Evolutionary conservation across 1,140 invertebrate genomes (phyloP).

Genomic region (Pemphigus obesinymphae): DNA sequence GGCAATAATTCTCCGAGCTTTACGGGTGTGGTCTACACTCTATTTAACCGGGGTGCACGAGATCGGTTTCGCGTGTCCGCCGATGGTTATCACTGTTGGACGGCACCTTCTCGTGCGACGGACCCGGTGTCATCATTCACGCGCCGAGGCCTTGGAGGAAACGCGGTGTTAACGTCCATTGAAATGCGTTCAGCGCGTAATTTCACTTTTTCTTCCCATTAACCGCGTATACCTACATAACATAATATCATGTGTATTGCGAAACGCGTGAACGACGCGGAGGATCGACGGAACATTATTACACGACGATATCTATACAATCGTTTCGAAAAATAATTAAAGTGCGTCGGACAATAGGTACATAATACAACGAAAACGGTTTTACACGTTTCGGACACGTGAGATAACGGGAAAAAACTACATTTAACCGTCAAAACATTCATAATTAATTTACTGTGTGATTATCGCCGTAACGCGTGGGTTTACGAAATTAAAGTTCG

Average conservation of each 20-base stretch:
- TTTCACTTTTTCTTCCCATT: not conserved
- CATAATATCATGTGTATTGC: too few species aligned
- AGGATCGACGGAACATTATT: not conserved
- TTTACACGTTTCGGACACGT: too few species aligned
- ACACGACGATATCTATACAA: not conserved
- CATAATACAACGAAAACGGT: too few species aligned
- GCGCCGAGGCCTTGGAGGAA: not conserved
- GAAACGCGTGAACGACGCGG: not conserved
- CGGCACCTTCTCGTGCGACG: not conserved
- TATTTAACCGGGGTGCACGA: not conserved
- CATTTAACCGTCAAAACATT: too few species aligned
- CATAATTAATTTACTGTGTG: too few species aligned
- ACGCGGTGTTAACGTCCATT: not conserved
- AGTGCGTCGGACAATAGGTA: too few species aligned
- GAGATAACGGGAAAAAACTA: too few species aligned
- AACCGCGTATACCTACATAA: too few species aligned
- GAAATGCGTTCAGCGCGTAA: not conserved
- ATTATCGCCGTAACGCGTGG: too few species aligned
- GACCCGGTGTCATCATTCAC: not conserved
- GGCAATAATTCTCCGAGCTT: not conserved
- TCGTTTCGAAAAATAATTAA: too few species aligned
- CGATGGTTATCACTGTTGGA: not conserved
- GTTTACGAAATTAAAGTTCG: too few species aligned
- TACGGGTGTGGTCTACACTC: conserved; percentile 13
- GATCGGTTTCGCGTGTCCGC: conserved; percentile 4